phyloP scores from a whole-genome alignment of 2,888 invertebrate species.

The Holacanthella duospinosa region DNA sequence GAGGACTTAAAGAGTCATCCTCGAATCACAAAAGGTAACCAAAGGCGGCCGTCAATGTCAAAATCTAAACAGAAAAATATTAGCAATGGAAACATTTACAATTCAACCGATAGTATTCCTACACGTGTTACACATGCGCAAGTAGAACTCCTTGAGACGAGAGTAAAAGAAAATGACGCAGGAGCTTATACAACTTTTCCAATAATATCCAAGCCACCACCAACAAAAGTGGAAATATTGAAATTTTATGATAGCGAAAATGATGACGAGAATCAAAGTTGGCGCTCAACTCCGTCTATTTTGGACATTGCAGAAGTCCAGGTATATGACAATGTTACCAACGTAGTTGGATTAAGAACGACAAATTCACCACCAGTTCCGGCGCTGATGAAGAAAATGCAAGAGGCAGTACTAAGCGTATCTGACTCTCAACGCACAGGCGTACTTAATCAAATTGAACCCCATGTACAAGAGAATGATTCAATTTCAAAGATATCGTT shows the following conservation, averaged over 20 bases:
- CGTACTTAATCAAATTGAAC: not conserved
- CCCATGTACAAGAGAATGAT: not conserved
- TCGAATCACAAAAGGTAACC: not conserved
- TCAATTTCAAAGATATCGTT: not conserved
- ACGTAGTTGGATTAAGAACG: not conserved
- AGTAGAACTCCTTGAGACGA: not conserved
- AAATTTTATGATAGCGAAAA: too few species aligned
- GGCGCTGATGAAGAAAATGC: constrained; percentile 32
- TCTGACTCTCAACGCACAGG: not conserved
- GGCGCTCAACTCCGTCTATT: not conserved
- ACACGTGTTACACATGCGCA: not conserved
- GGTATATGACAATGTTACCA: not conserved
- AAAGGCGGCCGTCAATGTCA: not conserved
- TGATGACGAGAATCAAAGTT: not conserved
- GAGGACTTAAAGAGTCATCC: not conserved
- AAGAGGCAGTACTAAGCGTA: constrained; percentile 16
- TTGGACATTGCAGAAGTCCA: not conserved
- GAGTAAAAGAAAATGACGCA: not conserved
- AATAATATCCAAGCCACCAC: not conserved
- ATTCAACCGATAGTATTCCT: too few species aligned
- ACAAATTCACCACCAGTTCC: constrained; percentile 33
- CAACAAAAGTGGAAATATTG: not conserved
- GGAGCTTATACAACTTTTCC: not conserved
- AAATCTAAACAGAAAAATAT: too few species aligned
- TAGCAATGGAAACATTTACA: too few species aligned